Conservation (phyloP, 2,113 vertebrate genomes). For the Uropsilus gracilis region DNA sequence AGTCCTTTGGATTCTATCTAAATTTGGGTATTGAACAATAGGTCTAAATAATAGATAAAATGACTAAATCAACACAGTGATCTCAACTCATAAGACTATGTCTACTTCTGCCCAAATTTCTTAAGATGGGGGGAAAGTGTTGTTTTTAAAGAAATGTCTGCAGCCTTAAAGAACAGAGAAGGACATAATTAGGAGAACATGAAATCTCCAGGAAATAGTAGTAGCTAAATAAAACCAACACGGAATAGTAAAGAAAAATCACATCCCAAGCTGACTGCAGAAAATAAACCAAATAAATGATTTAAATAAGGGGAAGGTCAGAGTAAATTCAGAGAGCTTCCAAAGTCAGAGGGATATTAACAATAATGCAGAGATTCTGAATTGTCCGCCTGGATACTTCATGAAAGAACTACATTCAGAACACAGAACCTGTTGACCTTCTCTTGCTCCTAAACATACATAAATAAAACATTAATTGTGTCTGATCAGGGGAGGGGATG, state of each 20-base stretch:
- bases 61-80: background rate
- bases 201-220: constrained; percentile 26
- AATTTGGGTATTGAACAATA: background rate
- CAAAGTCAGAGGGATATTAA: background rate
- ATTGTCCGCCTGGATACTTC: background rate
- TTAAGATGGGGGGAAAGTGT: background rate
- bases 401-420: constrained; percentile 10
- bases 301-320: background rate
- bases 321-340: constrained; percentile 22
- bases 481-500: background rate
- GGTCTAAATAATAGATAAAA: background rate
- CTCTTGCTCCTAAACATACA: background rate
- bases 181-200: background rate
- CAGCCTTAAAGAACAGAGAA: background rate
- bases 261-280: background rate
- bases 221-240: constrained; percentile 43
- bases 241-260: background rate
- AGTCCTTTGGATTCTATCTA: constrained; percentile 27
- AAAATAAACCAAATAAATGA: background rate
- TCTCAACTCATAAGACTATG: background rate
- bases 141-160: constrained; percentile 27
- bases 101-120: background rate
- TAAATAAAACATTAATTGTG: background rate
- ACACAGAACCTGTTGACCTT: background rate
- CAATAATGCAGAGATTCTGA: background rate